Base-by-base conservation (phyloP, 2,888 invertebrate genomes). In the Parelbella ahira region DNA sequence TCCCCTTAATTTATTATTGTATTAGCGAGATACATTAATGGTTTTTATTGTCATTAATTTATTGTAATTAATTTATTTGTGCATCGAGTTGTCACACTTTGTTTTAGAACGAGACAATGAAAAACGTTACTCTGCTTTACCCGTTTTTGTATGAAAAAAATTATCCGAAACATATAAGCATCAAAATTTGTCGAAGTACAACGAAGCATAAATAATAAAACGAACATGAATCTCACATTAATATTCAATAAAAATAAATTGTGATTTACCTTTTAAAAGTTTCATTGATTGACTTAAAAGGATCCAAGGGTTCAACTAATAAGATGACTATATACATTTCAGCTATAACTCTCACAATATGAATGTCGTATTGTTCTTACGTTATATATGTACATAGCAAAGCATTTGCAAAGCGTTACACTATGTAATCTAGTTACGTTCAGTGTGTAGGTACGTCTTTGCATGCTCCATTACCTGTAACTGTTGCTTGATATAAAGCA, bases 1-100 rank as follows among this genome's bases (percentile, higher is more conserved):
- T n/a, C n/a, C n/a, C n/a, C 13, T 24, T 13, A 23, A 34, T 24
- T 12, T 34, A 34, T 34, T 34, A 1, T 15, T 12, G 21, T 12
- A 12, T 8, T 11, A 10, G 10, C 7, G 23, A 23, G 23, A 2
- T 8, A 2, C 8, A 23, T 8, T 23, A 20, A 20, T 23, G 7
- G 8, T 8, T 1, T 23, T 4, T 23, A n/a, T n/a, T n/a, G n/a
- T n/a, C n/a, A n/a, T n/a, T n/a, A n/a, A n/a, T n/a, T n/a, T n/a
- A n/a, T n/a, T n/a, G n/a, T n/a, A n/a, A n/a, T 23, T 8, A 23
- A 10, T 25, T 9, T 25, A 9, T 9, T 9, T 9, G 1, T 10
- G 1, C 1, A 2, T 25, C 6, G 4, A 20, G 20, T n/a, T n/a
- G n/a, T n/a, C n/a, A n/a, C n/a, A n/a, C n/a, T n/a, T n/a, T n/a